Conservation (phyloP, 2,888 invertebrate species). For the Scrobipalpa costella region DNA sequence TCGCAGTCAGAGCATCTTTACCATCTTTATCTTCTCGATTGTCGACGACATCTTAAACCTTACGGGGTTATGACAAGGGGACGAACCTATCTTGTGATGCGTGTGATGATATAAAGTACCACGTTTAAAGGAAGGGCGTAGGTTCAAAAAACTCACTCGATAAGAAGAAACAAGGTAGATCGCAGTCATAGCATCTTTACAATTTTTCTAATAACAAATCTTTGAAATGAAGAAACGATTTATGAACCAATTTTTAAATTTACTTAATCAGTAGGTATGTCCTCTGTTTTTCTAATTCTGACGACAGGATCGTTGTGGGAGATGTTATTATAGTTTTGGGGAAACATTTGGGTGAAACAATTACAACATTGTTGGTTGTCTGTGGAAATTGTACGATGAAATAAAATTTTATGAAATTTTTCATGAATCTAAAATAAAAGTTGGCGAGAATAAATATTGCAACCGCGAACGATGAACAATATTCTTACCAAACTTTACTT, state of each 20-base stretch:
- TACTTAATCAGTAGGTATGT: too few relatives aligned
- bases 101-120: neutral
- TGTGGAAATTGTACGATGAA: neutral
- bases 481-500: neutral
- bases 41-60: slow-evolving; percentile 6
- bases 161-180: too few relatives aligned
- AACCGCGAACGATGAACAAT: neutral
- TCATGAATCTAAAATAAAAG: neutral
- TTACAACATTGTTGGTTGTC: too few relatives aligned
- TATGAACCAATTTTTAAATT: too few relatives aligned
- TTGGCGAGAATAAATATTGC: neutral
- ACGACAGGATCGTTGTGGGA: too few relatives aligned
- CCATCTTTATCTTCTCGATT: slow-evolving; percentile 12
- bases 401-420: neutral
- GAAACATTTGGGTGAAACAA: too few relatives aligned
- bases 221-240: too few relatives aligned
- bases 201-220: too few relatives aligned
- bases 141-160: too few relatives aligned
- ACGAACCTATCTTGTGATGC: neutral
- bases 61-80: slow-evolving; percentile 1
- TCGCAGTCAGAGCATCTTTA: slow-evolving; percentile 1
- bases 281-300: too few relatives aligned
- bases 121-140: too few relatives aligned
- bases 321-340: too few relatives aligned
- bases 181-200: neutral